A percentile compares a stretch with the other conserved stretches of the same genome.
These are phyloP conservation scores for Asobara japonica DNA, from an alignment of 1,140 invertebrate species.

Conservation along the genomic window DNA sequence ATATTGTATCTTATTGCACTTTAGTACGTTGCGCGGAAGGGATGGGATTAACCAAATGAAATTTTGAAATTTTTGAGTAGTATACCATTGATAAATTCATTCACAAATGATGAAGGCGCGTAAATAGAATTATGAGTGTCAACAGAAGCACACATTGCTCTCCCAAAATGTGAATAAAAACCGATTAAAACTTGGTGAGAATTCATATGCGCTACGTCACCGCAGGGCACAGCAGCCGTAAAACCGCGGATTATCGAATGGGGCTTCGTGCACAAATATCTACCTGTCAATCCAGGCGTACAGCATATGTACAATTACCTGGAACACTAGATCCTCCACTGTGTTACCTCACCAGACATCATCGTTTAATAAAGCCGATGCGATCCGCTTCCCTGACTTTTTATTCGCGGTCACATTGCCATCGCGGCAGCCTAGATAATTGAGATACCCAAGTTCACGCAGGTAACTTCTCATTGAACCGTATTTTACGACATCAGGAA, in stretches of 20 bases:
- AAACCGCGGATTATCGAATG: constrained; percentile 59
- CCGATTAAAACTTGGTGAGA: constrained; percentile 34
- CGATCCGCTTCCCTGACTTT: too few species aligned
- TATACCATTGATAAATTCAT: too few species aligned
- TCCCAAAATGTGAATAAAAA: background rate
- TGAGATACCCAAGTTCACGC: constrained; percentile 13
- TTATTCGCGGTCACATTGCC: too few species aligned
- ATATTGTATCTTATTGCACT: too few species aligned
- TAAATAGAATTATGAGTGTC: background rate
- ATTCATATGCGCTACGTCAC: constrained; percentile 51
- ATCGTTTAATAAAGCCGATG: too few species aligned
- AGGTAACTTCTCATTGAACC: constrained; percentile 17
- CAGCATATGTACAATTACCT: background rate
- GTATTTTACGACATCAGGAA: background rate
- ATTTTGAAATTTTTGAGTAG: too few species aligned
- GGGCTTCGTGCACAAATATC: constrained; percentile 61
- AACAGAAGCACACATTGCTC: background rate
- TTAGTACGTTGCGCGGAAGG: too few species aligned
- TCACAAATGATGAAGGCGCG: background rate
- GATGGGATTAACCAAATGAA: too few species aligned
- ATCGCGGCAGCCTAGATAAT: background rate
- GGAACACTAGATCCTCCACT: constrained; percentile 22
- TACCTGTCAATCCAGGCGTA: constrained; percentile 49
- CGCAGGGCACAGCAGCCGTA: constrained; percentile 50
- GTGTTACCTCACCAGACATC: background rate